Evolutionary conservation across 2,797 vertebrate species (phyloP).

Genomic region (Lithobates pipiens): DNA sequence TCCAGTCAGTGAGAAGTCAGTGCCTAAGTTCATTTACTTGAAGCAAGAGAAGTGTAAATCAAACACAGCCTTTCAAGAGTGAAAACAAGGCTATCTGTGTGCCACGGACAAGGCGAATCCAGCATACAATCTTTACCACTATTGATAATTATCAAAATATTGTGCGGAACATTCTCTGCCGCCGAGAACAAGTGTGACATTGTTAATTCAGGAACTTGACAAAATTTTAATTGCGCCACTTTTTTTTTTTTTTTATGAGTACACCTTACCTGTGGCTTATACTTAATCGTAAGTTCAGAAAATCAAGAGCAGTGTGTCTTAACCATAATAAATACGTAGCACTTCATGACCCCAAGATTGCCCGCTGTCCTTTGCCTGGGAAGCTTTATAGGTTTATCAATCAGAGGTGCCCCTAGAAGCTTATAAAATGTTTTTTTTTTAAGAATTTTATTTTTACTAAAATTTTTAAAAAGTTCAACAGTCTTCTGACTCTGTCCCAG

Average conservation of each 20-base stretch:
- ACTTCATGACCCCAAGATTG: neutral
- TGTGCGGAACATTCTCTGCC: conserved; percentile 16
- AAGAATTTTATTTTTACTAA: neutral
- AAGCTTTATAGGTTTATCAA: neutral
- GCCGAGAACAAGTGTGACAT: conserved; percentile 41
- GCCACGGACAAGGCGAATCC: conserved; percentile 48
- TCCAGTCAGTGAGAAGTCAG: conserved; percentile 27
- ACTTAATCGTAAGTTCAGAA: neutral
- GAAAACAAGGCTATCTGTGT: conserved; percentile 40
- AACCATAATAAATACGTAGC: neutral
- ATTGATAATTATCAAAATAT: conserved; percentile 61
- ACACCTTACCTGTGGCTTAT: neutral
- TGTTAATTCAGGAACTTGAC: conserved; percentile 45
- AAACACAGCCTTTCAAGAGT: conserved; percentile 46
- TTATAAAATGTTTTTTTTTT: neutral
- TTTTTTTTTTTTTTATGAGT: neutral
- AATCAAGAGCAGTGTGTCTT: neutral
- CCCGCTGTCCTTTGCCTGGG: neutral
- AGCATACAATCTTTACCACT: conserved; percentile 51
- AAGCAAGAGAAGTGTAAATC: conserved; percentile 51
- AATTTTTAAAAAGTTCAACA: neutral
- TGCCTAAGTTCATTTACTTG: conserved; percentile 43
- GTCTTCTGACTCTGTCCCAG: neutral
- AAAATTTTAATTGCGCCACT: conserved; percentile 42
- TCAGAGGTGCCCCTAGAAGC: neutral